Conservation (phyloP, 2,113 vertebrate species). For the Ciconia maguari region DNA sequence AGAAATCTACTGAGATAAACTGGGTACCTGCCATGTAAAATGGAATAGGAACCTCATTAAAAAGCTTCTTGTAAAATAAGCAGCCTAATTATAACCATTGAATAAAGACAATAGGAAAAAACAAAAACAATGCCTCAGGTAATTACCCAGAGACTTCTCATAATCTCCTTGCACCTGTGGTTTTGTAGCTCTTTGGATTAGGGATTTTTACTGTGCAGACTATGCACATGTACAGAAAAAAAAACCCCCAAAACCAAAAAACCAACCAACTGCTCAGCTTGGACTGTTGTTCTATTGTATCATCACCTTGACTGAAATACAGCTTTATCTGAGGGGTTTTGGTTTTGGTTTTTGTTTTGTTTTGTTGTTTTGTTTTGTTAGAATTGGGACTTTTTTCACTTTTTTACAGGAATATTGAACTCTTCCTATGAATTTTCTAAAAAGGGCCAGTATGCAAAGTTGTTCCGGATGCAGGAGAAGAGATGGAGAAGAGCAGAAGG, state of each 20-base stretch:
- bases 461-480: neutral
- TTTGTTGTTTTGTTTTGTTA: neutral
- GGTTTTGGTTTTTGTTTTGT: neutral
- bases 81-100: neutral
- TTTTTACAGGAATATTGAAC: neutral
- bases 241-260: rapidly evolving
- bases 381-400: neutral
- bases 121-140: neutral
- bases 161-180: neutral
- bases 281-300: neutral
- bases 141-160: neutral
- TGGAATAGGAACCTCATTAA: neutral
- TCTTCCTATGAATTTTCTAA: neutral
- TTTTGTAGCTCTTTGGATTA: neutral
- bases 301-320: neutral
- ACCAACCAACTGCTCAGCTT: neutral
- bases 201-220: neutral
- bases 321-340: neutral
- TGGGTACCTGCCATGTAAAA: neutral
- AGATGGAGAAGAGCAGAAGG: neutral
- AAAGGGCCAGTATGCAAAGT: neutral
- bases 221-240: neutral
- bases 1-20: neutral
- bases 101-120: neutral
- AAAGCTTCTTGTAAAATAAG: neutral